Conservation (phyloP, 2,113 vertebrate species). For the Asarcornis scutulata region DNA sequence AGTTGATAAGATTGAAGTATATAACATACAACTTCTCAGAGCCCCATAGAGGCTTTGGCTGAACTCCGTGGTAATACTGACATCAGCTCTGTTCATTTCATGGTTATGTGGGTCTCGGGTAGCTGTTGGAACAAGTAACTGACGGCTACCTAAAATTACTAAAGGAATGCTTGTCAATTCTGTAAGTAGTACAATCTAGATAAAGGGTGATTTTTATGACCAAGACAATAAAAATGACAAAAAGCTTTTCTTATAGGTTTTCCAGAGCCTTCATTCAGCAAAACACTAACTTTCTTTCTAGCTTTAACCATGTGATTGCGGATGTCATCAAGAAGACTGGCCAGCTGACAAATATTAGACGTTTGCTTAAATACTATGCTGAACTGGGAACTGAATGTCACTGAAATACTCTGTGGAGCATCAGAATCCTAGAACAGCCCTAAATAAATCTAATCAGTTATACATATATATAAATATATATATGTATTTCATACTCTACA, state of each 20-base stretch:
- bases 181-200: neutral
- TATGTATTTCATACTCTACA: neutral
- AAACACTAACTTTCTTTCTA: neutral
- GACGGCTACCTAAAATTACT: neutral
- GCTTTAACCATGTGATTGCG: neutral
- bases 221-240: neutral
- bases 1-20: rapidly evolving
- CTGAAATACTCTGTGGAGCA: neutral
- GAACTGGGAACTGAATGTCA: neutral
- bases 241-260: neutral
- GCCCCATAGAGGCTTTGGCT: neutral
- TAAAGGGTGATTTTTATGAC: neutral
- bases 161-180: neutral
- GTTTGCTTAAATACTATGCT: neutral
- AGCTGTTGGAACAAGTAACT: neutral
- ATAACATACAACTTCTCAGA: neutral
- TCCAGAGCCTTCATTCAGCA: neutral
- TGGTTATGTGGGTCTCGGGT: neutral
- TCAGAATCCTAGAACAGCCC: neutral
- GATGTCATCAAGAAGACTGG: neutral
- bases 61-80: neutral
- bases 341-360: neutral
- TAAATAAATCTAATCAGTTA: neutral
- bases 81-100: neutral
- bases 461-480: neutral